Evolutionary conservation across 2,888 invertebrate species (phyloP).

Genomic region (Trilocha varians): DNA sequence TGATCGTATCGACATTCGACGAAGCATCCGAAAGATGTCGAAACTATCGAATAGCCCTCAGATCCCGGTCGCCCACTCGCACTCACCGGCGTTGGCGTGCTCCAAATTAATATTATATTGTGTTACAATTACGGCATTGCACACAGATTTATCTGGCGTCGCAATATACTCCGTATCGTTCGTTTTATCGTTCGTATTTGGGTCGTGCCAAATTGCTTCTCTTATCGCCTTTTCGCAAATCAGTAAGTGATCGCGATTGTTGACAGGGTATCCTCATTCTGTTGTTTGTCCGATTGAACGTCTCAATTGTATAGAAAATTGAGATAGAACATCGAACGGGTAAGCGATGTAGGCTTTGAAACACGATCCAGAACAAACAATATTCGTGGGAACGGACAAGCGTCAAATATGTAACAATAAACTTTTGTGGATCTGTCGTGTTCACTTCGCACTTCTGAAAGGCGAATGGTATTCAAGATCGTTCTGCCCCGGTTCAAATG

Average conservation of each 20-base stretch:
- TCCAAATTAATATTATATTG: constrained; percentile 50
- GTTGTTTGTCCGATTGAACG: constrained; percentile 5
- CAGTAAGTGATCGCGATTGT: constrained; percentile 22
- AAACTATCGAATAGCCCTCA: constrained; percentile 24
- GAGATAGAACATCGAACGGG: constrained; percentile 9
- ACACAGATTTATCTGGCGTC: constrained; percentile 32
- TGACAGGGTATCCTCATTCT: constrained; percentile 14
- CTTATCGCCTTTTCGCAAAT: constrained; percentile 38
- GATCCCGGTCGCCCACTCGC: constrained; percentile 26
- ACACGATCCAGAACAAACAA: constrained; percentile 21
- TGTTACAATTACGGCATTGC: constrained; percentile 44
- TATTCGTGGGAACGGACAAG: constrained; percentile 46
- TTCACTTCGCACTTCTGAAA: constrained; percentile 23
- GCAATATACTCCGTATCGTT: constrained; percentile 30
- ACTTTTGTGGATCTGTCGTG: constrained; percentile 36
- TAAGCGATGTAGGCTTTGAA: constrained; percentile 21
- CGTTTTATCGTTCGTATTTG: constrained; percentile 32
- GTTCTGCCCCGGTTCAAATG: constrained; percentile 9
- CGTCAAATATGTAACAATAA: constrained; percentile 57
- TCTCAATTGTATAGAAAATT: not conserved
- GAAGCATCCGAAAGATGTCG: constrained; percentile 25
- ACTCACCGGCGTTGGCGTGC: constrained; percentile 38
- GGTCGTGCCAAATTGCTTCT: constrained; percentile 38
- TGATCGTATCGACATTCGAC: constrained; percentile 17
- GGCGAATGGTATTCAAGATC: constrained; percentile 12